Evolutionary conservation across 2,888 invertebrate species (phyloP).

Genomic region (Leucania comma): DNA sequence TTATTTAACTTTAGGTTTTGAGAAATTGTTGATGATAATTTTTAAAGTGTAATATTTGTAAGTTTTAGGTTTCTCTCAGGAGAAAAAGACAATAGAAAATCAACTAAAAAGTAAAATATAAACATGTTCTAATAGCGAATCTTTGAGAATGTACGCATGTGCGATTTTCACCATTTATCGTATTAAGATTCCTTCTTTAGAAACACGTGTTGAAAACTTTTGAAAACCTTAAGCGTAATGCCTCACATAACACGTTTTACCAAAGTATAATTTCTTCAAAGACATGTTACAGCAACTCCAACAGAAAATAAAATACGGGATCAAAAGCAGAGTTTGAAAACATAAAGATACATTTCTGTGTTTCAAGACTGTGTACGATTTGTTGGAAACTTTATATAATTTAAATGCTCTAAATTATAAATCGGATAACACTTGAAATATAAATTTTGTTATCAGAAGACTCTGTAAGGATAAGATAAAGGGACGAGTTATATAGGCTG

Average conservation of each 20-base stretch:
- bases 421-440: conserved; percentile 62
- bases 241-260: conserved; percentile 19
- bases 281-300: conserved; percentile 15
- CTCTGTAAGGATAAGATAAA: conserved; percentile 73
- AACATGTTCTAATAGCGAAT: neutral
- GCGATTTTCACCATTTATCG: neutral
- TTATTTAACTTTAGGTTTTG: neutral
- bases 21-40: too few relatives aligned
- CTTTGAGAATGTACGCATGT: neutral
- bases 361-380: conserved; percentile 48
- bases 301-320: conserved; percentile 43
- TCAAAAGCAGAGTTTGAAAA: conserved; percentile 43
- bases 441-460: conserved; percentile 75
- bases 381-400: conserved; percentile 61
- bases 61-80: neutral
- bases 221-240: neutral
- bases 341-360: conserved; percentile 45
- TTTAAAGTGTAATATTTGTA: too few relatives aligned
- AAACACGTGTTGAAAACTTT: conserved; percentile 19
- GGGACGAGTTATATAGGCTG: conserved; percentile 67
- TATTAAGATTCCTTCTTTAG: neutral
- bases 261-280: conserved; percentile 30
- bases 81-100: neutral
- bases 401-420: conserved; percentile 58
- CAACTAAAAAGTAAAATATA: neutral